Conservation (phyloP, 2,113 vertebrate species). For the Gila orcuttii region DNA sequence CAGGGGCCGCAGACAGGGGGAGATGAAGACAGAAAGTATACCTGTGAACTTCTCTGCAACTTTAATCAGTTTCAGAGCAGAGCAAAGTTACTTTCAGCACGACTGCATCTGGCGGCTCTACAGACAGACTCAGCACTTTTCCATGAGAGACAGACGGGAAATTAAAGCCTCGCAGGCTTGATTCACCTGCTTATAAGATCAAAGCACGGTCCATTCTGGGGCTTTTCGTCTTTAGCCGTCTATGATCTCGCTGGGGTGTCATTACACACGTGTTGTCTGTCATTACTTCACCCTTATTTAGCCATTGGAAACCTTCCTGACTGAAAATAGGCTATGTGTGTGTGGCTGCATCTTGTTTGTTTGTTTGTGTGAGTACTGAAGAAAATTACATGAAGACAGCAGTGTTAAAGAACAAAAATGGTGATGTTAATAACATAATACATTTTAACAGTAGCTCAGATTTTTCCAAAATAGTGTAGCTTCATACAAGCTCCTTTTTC, state of each 20-base stretch:
- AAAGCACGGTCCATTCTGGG: slow-evolving; percentile 66
- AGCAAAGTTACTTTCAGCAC: slow-evolving; percentile 16
- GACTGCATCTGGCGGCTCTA: slow-evolving; percentile 49
- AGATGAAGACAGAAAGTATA: slow-evolving; percentile 2
- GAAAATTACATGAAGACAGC: background rate
- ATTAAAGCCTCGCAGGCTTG: slow-evolving; percentile 72
- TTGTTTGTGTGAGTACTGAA: slow-evolving; percentile 16
- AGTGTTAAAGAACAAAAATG: background rate
- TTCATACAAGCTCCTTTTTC: background rate
- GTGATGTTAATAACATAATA: slow-evolving; percentile 30
- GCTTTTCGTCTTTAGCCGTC: slow-evolving; percentile 63
- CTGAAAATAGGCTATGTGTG: slow-evolving; percentile 41
- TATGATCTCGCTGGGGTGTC: slow-evolving; percentile 73
- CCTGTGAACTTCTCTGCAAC: slow-evolving; percentile 30
- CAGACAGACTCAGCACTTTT: slow-evolving; percentile 62
- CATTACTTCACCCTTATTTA: slow-evolving; percentile 62
- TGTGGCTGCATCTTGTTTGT: slow-evolving; percentile 23
- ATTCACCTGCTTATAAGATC: slow-evolving; percentile 73
- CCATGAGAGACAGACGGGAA: slow-evolving; percentile 65
- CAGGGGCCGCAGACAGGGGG: slow-evolving; percentile 34
- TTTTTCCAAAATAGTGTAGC: background rate
- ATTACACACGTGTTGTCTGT: slow-evolving; percentile 66
- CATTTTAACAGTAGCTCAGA: background rate
- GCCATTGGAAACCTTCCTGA: slow-evolving; percentile 51
- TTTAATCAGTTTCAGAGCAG: slow-evolving; percentile 27